Evolutionary conservation across 2,888 invertebrate genomes (phyloP).

Genomic region (Zele albiditarsus): DNA sequence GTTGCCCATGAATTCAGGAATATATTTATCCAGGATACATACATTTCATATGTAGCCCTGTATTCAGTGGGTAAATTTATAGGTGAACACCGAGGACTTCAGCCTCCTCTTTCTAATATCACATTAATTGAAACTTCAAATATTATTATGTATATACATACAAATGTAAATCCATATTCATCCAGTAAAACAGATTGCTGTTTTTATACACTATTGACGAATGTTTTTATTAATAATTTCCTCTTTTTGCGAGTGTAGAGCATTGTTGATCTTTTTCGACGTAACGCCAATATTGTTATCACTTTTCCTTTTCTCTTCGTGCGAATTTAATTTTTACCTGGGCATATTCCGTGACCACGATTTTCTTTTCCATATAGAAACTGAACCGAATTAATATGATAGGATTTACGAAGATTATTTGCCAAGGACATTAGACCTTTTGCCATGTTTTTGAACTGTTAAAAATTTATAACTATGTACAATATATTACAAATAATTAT

Average conservation of each 20-base stretch:
- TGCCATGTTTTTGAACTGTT: conserved; percentile 48
- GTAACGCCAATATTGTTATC: conserved; percentile 20
- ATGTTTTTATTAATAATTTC: neutral
- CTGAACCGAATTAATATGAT: neutral
- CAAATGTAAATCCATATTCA: conserved; percentile 12
- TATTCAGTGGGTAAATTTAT: neutral
- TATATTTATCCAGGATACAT: conserved; percentile 38
- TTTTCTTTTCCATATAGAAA: neutral
- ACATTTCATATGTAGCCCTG: conserved; percentile 3
- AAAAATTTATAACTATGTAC: conserved; percentile 67
- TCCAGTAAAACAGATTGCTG: conserved; percentile 21
- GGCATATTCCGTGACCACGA: neutral
- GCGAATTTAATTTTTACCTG: conserved; percentile 8
- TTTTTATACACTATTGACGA: conserved; percentile 14
- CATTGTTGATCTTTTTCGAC: conserved; percentile 9
- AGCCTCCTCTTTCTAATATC: conserved; percentile 45
- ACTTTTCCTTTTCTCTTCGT: neutral
- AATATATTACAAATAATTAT: conserved; percentile 70
- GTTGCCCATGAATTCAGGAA: conserved; percentile 43
- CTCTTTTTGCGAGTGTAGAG: neutral
- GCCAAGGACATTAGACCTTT: neutral
- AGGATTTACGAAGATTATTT: neutral
- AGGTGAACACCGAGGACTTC: conserved; percentile 25
- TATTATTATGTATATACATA: conserved; percentile 35
- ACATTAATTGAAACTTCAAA: conserved; percentile 46